A percentile compares a stretch with the other conserved stretches of the same genome.
Conservation (phyloP, 1,140 invertebrate genomes). For the Aricia agestis region DNA sequence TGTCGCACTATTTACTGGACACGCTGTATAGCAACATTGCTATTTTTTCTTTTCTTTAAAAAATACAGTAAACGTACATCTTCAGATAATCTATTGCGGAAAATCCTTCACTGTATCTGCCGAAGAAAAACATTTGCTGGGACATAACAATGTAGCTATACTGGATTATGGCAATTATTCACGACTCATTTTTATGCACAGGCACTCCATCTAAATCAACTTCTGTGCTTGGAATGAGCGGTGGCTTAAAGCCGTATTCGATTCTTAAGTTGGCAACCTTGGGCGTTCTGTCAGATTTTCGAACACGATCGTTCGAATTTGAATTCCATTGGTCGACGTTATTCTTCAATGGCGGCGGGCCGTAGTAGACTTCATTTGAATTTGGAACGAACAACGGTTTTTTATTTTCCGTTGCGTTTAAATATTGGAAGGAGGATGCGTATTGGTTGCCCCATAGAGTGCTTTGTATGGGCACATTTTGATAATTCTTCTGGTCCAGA, state of each 20-base stretch:
- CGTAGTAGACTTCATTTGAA: slow-evolving; percentile 44
- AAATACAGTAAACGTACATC: no score
- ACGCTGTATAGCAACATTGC: no score
- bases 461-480: slow-evolving; percentile 38
- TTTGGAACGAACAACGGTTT: slow-evolving; percentile 30
- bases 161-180: neutral
- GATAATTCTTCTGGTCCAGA: slow-evolving; percentile 36
- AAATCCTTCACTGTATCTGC: no score
- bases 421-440: slow-evolving; percentile 51
- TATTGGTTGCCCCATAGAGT: slow-evolving; percentile 57
- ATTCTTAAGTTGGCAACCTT: slow-evolving; percentile 79
- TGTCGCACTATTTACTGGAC: no score
- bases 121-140: no score
- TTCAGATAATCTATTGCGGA: no score
- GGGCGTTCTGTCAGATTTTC: slow-evolving; percentile 75
- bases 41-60: no score
- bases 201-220: slow-evolving; percentile 83
- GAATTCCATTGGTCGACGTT: slow-evolving; percentile 48
- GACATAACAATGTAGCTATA: no score
- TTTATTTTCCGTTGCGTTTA: slow-evolving; percentile 37
- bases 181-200: slow-evolving; percentile 57
- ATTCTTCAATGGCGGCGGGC: slow-evolving; percentile 47
- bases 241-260: slow-evolving; percentile 89
- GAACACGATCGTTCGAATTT: slow-evolving; percentile 45
- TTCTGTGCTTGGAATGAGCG: slow-evolving; percentile 86